A percentile compares a stretch with the other conserved stretches of the same genome.
phyloP scores from a whole-genome alignment of 2,797 vertebrate genomes.

The Intellagama lesueurii region DNA sequence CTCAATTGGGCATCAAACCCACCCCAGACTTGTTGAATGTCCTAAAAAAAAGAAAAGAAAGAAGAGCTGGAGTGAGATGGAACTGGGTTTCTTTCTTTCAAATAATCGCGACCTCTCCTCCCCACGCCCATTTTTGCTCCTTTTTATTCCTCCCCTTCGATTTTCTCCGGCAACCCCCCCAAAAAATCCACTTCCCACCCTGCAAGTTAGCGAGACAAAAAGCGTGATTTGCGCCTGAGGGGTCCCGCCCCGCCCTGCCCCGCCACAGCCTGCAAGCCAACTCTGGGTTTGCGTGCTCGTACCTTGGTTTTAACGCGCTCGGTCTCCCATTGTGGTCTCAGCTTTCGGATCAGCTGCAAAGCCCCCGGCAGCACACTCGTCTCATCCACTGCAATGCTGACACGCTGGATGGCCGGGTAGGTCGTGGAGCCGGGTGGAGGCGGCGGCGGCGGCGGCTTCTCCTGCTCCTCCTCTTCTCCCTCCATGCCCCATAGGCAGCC shows the following conservation, averaged over 20 bases:
- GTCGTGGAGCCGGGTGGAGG: slow-evolving; percentile 11
- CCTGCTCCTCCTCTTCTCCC: slow-evolving; percentile 83
- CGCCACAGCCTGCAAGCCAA: not conserved
- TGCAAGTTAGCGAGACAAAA: too few species aligned
- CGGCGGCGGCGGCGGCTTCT: slow-evolving; percentile 69
- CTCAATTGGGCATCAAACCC: not conserved
- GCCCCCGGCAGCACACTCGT: slow-evolving; percentile 87
- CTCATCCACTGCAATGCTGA: slow-evolving; percentile 87
- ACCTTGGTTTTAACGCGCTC: slow-evolving; percentile 89
- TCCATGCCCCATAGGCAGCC: slow-evolving; percentile 70
- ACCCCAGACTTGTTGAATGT: slow-evolving; percentile 32
- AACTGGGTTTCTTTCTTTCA: not conserved
- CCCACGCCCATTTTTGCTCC: not conserved
- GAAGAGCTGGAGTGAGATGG: too few species aligned
- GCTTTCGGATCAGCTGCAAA: slow-evolving; percentile 88
- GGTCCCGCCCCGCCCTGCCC: too few species aligned
- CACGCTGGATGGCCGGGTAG: slow-evolving; percentile 79
- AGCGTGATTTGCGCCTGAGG: too few species aligned
- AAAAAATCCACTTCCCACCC: too few species aligned
- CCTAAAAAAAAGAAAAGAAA: not conserved
- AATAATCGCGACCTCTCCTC: too few species aligned
- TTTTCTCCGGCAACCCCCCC: not conserved
- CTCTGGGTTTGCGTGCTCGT: slow-evolving; percentile 22
- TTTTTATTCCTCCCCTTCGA: not conserved
- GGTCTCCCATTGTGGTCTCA: slow-evolving; percentile 89